Evolutionary conservation across 2,888 invertebrate species (phyloP), one percentile per base, ranked within the genome.

Genomic region (Gryllus longicercus): DNA sequence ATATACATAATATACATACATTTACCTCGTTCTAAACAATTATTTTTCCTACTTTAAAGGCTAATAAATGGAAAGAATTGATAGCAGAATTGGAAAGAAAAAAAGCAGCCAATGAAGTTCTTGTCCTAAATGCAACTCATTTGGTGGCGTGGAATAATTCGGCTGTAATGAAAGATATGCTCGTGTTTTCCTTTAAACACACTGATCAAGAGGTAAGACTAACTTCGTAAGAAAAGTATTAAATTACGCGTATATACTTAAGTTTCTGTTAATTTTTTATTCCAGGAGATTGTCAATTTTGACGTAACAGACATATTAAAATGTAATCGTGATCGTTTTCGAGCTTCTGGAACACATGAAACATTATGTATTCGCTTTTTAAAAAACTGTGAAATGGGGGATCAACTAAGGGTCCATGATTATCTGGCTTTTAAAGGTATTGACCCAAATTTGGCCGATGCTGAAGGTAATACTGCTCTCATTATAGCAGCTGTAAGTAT

Each of bases 131-230:
- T 38, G 38, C 38, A 38, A 38, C 38, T 5, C 38, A 38, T 16
- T 50, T 77, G 18, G 77, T 77, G 16, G 77, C 77, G 14, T 77
- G 77, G 77, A 77, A 77, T 50, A 77, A 77, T 50, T 38, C 49
- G 18, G 2, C 14, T 77, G 77, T 50, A 11, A 50, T 77, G 50
- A 18, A 38, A 50, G 77, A 77, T 16, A 77, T 77, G 2, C 77
- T 50, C 2, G 16, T n/a, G 21, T 50, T 49, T 77, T 23, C 18
- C 49, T 77, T 77, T 50, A 38, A n/a, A 50, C 14, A 77, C 49
- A 2, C 16, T 2, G 16, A n/a, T 18, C n/a, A 38, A 18, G 77
- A 77, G 49, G 77, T 77, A 50, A 18, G 50, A 63, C 14, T 18
- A 63, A 63, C 5, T 63, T 63, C 63, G 11, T 63, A 18, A 4